A percentile compares a stretch with the other conserved stretches of the same genome.
Evolutionary conservation across 2,888 invertebrate genomes (phyloP).

Genomic region (Tenthredo mesomela): DNA sequence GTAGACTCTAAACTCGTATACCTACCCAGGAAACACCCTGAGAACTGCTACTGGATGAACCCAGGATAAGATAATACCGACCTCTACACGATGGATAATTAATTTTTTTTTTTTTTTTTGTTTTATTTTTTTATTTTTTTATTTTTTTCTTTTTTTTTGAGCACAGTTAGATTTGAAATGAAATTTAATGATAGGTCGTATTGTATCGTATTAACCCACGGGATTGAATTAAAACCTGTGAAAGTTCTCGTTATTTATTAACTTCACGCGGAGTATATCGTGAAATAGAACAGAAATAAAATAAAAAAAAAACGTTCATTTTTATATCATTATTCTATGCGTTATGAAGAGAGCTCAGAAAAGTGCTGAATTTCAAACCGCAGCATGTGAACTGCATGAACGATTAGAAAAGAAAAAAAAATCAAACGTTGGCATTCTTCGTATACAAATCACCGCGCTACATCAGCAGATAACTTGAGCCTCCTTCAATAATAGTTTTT

Average conservation of each 20-base stretch:
- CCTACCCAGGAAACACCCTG: not conserved
- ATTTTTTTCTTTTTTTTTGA: not conserved
- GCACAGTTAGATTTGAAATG: not conserved
- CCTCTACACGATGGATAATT: conserved; percentile 1
- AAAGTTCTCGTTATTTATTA: not conserved
- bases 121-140: not conserved
- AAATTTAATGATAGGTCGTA: not conserved
- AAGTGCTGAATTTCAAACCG: not conserved
- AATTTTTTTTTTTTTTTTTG: not conserved
- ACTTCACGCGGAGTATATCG: not conserved
- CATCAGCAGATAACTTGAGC: not conserved
- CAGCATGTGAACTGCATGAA: not conserved
- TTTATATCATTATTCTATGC: not conserved
- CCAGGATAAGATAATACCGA: conserved; percentile 21
- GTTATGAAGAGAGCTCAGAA: not conserved
- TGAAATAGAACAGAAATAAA: not conserved
- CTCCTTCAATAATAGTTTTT: not conserved
- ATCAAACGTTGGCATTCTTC: conserved; percentile 3
- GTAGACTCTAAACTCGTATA: conserved; percentile 20
- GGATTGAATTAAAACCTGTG: not conserved
- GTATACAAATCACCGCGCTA: not conserved
- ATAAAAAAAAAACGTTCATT: not conserved
- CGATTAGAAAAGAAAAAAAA: not conserved
- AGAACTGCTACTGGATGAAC: conserved; percentile 21
- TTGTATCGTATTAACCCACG: not conserved